Conservation (phyloP, 2,797 vertebrate species). For the Tolypeutes matacus region DNA sequence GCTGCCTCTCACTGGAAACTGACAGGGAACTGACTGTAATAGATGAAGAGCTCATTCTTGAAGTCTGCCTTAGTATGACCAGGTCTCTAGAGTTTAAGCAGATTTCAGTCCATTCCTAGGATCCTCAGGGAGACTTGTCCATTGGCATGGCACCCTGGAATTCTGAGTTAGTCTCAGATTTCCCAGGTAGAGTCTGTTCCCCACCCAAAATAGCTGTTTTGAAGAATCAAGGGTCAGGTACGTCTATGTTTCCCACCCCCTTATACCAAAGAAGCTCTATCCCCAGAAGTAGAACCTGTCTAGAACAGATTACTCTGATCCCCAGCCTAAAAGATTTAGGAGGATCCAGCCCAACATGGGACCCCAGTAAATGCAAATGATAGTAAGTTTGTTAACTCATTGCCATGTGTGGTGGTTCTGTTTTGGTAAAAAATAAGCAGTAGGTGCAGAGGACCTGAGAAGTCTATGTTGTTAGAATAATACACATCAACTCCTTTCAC, state of each 20-base stretch:
- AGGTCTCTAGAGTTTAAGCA: slow-evolving; percentile 13
- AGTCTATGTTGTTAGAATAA: not conserved
- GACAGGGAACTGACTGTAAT: not conserved
- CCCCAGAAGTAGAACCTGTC: not conserved
- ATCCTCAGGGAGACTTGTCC: slow-evolving; percentile 1
- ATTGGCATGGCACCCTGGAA: slow-evolving; percentile 22
- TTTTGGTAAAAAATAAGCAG: not conserved
- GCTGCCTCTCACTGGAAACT: not conserved
- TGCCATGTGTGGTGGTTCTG: not conserved
- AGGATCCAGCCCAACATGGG: not conserved
- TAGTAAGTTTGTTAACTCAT: not conserved
- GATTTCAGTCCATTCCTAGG: not conserved
- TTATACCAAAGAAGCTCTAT: not conserved
- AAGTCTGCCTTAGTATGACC: slow-evolving; percentile 8
- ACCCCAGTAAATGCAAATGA: not conserved
- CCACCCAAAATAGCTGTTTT: not conserved
- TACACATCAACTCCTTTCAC: not conserved
- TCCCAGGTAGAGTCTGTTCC: not conserved
- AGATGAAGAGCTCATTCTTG: not conserved
- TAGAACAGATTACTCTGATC: not conserved
- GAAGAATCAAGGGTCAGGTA: not conserved
- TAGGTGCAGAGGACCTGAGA: not conserved
- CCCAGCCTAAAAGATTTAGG: not conserved
- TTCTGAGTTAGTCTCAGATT: slow-evolving; percentile 42
- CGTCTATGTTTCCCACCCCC: not conserved